These are phyloP conservation scores for Leptoteleia sp. DNA, from an alignment of 1,140 invertebrate species.

Conservation along the genomic window DNA sequence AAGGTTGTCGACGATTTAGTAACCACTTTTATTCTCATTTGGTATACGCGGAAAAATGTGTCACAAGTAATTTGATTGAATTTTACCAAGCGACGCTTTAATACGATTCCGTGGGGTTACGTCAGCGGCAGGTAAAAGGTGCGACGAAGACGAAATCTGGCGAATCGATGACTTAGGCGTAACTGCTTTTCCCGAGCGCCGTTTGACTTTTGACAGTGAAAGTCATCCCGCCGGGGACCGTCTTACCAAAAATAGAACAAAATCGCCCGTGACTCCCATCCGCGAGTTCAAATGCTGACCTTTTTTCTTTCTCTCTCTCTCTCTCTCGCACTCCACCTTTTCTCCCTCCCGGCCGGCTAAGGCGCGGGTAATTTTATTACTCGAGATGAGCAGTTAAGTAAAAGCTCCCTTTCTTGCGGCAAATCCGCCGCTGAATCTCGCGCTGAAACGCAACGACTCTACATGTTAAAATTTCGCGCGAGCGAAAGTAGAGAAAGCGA, in stretches of 20 bases:
- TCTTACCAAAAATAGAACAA: conserved; percentile 21
- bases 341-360: too few species aligned
- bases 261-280: conserved; percentile 5
- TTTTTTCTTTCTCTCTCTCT: too few species aligned
- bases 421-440: conserved; percentile 8
- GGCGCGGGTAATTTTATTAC: too few species aligned
- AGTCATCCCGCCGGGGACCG: conserved; percentile 31
- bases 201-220: conserved; percentile 53
- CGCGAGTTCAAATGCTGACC: background rate
- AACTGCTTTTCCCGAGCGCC: conserved; percentile 32
- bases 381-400: too few species aligned
- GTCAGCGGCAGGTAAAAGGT: conserved; percentile 40
- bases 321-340: too few species aligned
- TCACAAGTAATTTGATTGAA: conserved; percentile 44
- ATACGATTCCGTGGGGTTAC: conserved; percentile 32
- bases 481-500: conserved; percentile 68
- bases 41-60: conserved; percentile 42
- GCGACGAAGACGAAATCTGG: conserved; percentile 31
- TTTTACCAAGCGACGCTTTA: conserved; percentile 18
- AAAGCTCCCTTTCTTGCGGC: conserved; percentile 26
- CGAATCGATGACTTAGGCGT: conserved; percentile 35
- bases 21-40: too few species aligned
- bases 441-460: conserved; percentile 27
- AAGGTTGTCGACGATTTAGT: too few species aligned
- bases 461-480: conserved; percentile 58